Percentiles rank a stretch among this genome's conserved stretches.
Conservation (phyloP, 2,888 invertebrate species). For the Epicampocera succincta region DNA sequence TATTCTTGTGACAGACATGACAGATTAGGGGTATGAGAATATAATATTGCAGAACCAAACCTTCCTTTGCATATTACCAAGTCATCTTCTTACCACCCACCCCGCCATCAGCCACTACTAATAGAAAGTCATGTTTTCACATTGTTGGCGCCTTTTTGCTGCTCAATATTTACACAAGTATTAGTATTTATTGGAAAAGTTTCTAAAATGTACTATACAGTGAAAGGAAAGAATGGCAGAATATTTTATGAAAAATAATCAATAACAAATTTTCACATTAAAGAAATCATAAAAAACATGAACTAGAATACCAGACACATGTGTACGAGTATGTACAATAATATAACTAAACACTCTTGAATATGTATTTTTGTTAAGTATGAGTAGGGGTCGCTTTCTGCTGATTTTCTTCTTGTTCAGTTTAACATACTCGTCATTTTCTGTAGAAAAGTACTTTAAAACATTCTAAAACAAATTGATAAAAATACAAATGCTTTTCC, state of each 20-base stretch:
- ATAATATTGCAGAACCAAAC: constrained; percentile 30
- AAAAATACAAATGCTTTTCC: constrained; percentile 25
- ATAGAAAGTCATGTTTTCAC: constrained; percentile 48
- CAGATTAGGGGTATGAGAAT: not conserved
- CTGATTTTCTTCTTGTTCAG: constrained; percentile 8
- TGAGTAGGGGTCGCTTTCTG: constrained; percentile 14
- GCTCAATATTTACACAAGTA: not conserved
- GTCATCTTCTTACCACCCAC: not conserved
- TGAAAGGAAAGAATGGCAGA: not conserved
- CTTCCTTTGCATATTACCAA: constrained; percentile 13
- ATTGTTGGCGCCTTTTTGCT: constrained; percentile 52
- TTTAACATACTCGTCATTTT: not conserved
- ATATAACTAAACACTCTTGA: not conserved
- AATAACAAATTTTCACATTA: constrained; percentile 41
- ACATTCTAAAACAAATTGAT: constrained; percentile 47
- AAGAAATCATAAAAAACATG: constrained; percentile 12
- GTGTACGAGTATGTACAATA: too few relatives aligned
- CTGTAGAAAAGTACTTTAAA: constrained; percentile 35
- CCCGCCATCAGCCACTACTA: not conserved
- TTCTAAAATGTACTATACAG: not conserved
- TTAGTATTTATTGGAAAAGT: constrained; percentile 59
- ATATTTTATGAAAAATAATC: constrained; percentile 58
- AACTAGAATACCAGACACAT: constrained; percentile 27
- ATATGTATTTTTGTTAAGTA: constrained; percentile 32
- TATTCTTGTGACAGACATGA: not conserved